Evolutionary conservation across 2,113 vertebrate genomes (phyloP).

Genomic region (Notiomystis cincta): DNA sequence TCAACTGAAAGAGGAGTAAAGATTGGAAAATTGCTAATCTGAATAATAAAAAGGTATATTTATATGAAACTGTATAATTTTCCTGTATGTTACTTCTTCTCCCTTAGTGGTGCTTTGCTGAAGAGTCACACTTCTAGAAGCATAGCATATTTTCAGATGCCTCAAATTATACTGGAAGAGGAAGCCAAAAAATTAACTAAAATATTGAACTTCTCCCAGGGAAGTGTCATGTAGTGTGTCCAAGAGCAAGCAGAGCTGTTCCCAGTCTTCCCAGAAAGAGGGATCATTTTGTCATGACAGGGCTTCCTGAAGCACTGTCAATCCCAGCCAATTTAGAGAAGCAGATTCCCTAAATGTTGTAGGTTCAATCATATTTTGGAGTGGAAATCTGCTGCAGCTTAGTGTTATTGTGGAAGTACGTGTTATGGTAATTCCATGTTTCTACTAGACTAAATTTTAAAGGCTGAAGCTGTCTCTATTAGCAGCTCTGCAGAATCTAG

Average conservation of each 20-base stretch:
- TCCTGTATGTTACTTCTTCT: background rate
- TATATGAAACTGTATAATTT: background rate
- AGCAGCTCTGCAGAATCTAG: background rate
- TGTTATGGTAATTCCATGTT: background rate
- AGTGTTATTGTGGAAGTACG: background rate
- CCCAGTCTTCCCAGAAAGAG: background rate
- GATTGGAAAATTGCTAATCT: background rate
- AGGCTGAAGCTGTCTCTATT: background rate
- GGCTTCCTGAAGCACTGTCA: background rate
- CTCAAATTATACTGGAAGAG: background rate
- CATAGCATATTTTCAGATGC: background rate
- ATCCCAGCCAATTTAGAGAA: background rate
- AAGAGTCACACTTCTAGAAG: background rate
- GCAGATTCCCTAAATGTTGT: background rate
- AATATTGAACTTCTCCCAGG: background rate
- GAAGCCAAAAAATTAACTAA: background rate
- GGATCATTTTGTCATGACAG: background rate
- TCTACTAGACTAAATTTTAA: background rate
- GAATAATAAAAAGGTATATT: background rate
- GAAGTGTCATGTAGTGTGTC: rapidly evolving
- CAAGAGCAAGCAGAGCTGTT: background rate
- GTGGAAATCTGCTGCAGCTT: background rate
- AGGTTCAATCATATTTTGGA: rapidly evolving
- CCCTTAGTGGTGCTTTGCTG: background rate
- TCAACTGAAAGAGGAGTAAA: background rate